Evolutionary conservation across 2,113 vertebrate species (phyloP).

Genomic region (Chlamydotis undulata): DNA sequence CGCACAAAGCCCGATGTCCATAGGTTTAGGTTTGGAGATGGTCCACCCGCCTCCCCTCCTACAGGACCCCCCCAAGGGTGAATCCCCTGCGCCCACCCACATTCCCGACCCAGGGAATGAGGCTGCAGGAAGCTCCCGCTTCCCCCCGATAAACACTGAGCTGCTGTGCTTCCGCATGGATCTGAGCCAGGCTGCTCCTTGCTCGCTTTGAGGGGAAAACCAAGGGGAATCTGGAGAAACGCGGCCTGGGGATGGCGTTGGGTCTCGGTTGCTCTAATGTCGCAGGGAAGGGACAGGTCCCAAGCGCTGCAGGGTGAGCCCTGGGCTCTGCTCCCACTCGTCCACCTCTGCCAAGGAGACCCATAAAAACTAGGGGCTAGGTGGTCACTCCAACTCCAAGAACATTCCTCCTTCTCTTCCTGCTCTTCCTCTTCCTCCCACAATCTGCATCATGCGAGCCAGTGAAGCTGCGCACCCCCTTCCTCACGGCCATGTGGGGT

Average conservation of each 20-base stretch:
- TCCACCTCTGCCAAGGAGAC: neutral
- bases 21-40: neutral
- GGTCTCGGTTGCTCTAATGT: neutral
- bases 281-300: accelerated
- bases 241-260: accelerated
- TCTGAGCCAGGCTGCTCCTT: neutral
- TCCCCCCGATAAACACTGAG: neutral
- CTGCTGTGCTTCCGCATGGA: neutral
- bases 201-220: neutral
- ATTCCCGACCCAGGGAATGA: neutral
- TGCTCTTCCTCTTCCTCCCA: neutral
- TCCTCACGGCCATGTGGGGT: accelerated
- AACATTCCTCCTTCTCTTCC: neutral
- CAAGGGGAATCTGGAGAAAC: neutral
- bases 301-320: neutral
- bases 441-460: neutral
- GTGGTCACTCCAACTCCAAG: neutral
- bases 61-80: neutral
- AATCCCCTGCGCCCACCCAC: accelerated
- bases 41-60: neutral
- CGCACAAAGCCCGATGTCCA: accelerated
- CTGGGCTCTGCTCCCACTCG: accelerated
- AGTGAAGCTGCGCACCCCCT: neutral
- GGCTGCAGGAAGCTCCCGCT: neutral
- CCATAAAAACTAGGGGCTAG: neutral